These are phyloP conservation scores for Dendronephthya gigantea DNA, from an alignment of 64 coral and sea anemone genomes.

Conservation along the genomic window DNA sequence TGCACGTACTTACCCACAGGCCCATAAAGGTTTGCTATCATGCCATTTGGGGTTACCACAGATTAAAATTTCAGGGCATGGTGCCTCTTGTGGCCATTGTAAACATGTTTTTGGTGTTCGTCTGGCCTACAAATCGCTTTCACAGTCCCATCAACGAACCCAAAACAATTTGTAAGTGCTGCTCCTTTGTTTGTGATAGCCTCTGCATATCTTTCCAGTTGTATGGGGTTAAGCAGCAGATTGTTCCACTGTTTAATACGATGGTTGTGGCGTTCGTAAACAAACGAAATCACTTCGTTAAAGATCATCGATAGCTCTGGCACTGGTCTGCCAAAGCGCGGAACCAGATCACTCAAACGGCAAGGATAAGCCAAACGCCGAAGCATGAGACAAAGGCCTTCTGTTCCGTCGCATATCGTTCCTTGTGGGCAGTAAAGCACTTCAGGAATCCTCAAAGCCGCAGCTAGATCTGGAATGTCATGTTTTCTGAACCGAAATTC, in stretches of 20 bases:
- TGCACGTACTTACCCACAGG: constrained; percentile 3
- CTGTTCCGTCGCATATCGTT: not conserved
- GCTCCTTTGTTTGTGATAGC: constrained; percentile 9
- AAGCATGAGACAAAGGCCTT: constrained; percentile 21
- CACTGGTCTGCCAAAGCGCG: constrained; percentile 12
- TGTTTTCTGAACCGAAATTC: constrained; percentile 30
- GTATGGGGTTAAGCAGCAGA: not conserved
- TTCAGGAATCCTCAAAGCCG: constrained; percentile 21
- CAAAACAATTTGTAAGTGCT: constrained; percentile 25
- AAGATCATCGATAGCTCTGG: constrained; percentile 27
- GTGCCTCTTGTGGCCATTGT: constrained; percentile 31
- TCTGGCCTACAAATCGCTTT: constrained; percentile 23
- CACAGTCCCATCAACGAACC: constrained; percentile 41
- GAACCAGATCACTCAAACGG: constrained; percentile 12
- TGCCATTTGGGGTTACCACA: constrained; percentile 20
- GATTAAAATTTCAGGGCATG: constrained; percentile 25
- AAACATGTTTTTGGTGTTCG: constrained; percentile 2
- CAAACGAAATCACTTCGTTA: not conserved
- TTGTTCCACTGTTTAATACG: not conserved
- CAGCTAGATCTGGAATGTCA: constrained; percentile 20
- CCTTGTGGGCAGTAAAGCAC: constrained; percentile 15
- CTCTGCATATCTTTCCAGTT: constrained; percentile 8
- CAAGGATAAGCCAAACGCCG: constrained; percentile 17
- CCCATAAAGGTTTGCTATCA: constrained; percentile 18
- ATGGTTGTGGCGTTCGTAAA: not conserved